Conservation (phyloP, 2,888 invertebrate species). For the Marronus borbonicus region DNA sequence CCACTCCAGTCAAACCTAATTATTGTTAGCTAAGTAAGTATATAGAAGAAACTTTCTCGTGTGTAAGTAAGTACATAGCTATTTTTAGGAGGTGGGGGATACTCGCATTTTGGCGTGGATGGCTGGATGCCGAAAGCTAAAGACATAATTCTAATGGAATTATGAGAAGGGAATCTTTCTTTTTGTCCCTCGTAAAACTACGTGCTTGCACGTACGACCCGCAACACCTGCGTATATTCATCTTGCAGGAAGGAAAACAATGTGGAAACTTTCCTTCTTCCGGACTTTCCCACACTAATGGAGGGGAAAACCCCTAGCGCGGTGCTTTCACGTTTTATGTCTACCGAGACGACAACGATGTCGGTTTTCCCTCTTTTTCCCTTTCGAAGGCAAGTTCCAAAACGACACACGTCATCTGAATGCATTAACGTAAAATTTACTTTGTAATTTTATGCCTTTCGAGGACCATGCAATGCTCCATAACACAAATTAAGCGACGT, state of each 20-base stretch:
- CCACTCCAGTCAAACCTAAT: slow-evolving; percentile 4
- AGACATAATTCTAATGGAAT: slow-evolving; percentile 16
- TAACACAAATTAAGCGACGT: neutral
- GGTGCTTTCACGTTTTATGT: slow-evolving; percentile 22
- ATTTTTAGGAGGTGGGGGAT: neutral
- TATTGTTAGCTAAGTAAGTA: slow-evolving; percentile 18
- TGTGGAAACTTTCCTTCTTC: slow-evolving; percentile 5
- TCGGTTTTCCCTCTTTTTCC: neutral
- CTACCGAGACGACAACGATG: slow-evolving; percentile 1
- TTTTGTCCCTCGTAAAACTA: neutral
- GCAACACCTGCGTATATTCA: neutral
- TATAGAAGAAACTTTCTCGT: neutral
- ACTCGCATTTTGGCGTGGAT: neutral
- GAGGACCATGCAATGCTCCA: neutral
- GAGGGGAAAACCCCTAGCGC: slow-evolving; percentile 8
- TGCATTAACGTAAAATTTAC: slow-evolving; percentile 44
- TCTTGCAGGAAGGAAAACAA: slow-evolving; percentile 1
- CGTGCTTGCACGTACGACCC: slow-evolving; percentile 17
- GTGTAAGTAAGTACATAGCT: neutral
- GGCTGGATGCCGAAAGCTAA: neutral
- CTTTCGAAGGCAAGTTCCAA: neutral
- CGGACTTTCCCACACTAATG: neutral
- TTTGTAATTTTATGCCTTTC: slow-evolving; percentile 21
- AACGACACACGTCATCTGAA: slow-evolving; percentile 18
- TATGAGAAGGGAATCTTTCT: slow-evolving; percentile 14